Evolutionary conservation across 2,888 invertebrate genomes (phyloP).

Genomic region (Hybos culiciformis): DNA sequence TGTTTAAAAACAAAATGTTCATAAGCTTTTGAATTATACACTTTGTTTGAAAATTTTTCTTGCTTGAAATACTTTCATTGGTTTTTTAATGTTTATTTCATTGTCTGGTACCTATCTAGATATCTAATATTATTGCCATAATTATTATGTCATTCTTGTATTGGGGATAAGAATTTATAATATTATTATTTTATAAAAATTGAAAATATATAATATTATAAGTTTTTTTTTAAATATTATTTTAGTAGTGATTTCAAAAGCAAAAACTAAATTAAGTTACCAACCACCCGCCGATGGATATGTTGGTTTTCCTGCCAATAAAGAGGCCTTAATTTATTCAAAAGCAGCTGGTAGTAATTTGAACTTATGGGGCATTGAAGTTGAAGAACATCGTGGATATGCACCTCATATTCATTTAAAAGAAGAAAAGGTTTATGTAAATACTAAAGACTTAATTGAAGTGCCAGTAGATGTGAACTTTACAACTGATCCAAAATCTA

Average conservation of each 20-base stretch:
- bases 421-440: constrained; percentile 43
- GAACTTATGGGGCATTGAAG: constrained; percentile 49
- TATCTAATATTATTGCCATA: too few relatives aligned
- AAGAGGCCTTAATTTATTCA: constrained; percentile 48
- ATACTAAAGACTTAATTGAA: constrained; percentile 27
- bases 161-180: background rate
- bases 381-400: constrained; percentile 54
- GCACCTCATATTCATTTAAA: constrained; percentile 43
- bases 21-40: too few relatives aligned
- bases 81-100: too few relatives aligned
- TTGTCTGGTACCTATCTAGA: too few relatives aligned
- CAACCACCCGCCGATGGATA: constrained; percentile 40
- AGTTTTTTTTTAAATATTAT: constrained; percentile 8
- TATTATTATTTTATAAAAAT: background rate
- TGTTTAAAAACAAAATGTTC: too few relatives aligned
- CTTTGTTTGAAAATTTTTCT: too few relatives aligned
- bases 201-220: background rate
- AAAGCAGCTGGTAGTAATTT: constrained; percentile 49
- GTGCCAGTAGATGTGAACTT: constrained; percentile 26
- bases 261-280: constrained; percentile 44
- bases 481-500: background rate
- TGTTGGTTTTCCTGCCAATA: constrained; percentile 46
- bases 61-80: too few relatives aligned
- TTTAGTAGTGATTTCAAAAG: constrained; percentile 38
- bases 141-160: background rate